Conservation (phyloP, 2,797 vertebrate species). For the Lophius americanus region DNA sequence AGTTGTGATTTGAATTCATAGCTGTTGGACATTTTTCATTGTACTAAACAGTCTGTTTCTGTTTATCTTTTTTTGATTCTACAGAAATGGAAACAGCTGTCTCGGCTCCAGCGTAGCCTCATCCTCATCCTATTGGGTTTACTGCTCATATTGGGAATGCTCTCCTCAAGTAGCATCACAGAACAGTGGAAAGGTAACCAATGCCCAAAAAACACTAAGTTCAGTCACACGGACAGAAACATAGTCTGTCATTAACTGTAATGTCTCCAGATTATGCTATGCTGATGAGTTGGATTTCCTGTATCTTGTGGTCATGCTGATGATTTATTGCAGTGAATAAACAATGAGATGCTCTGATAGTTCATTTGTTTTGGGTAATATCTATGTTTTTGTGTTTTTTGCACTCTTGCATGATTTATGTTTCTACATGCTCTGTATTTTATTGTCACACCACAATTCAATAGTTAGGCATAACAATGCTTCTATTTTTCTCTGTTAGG, state of each 20-base stretch:
- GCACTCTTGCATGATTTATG: too few relatives aligned
- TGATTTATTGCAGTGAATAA: too few relatives aligned
- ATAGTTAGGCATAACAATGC: too few relatives aligned
- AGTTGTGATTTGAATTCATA: conserved; percentile 19
- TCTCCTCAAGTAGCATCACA: conserved; percentile 82
- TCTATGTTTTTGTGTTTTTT: too few relatives aligned
- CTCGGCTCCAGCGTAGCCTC: conserved; percentile 90
- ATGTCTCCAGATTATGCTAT: too few relatives aligned
- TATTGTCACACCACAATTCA: too few relatives aligned
- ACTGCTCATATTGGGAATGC: conserved; percentile 85
- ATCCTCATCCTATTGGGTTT: conserved; percentile 87
- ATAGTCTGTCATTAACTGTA: not conserved
- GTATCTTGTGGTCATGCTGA: too few relatives aligned
- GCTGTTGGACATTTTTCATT: conserved; percentile 1
- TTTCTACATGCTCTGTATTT: too few relatives aligned
- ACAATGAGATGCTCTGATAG: too few relatives aligned
- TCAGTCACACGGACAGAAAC: not conserved
- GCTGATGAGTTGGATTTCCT: too few relatives aligned
- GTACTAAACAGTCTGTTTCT: conserved; percentile 10
- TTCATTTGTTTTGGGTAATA: too few relatives aligned
- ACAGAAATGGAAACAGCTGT: conserved; percentile 98
- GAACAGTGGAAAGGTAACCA: conserved; percentile 86
- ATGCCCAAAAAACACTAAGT: not conserved
- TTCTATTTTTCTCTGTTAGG: not conserved
- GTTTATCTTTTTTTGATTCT: conserved; percentile 24